Evolutionary conservation across 1,140 invertebrate species (phyloP), one percentile per base, ranked within the genome.

Genomic region (Branchinecta lindahli): DNA sequence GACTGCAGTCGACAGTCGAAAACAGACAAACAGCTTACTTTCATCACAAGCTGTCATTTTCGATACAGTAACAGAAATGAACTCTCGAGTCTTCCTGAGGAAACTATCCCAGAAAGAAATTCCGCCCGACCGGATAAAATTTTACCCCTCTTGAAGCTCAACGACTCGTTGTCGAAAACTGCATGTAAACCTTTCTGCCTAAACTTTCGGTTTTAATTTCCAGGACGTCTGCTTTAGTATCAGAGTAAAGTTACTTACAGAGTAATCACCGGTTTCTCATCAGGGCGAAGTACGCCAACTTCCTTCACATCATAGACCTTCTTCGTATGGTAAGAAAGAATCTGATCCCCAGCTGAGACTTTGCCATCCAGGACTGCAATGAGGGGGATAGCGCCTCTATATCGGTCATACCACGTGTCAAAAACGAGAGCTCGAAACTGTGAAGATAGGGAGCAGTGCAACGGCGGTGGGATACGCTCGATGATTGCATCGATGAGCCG

Each of bases 361-460:
- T 75, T 78, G 5, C 92, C 92, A 77, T 92, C 87, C 66, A 88
- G 81, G 9, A 95, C 80, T 76, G 87, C 89, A 52, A 96, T 82
- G 67, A 94, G 81, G 72, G 87, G 85, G 72, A 97, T 81, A 0
- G 88, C 87, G 8, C 96, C 96, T 78, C 86, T 85, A 77, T 90
- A 94, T 72, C 85, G 86, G 77, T 96, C 90, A 80, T 87, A 96
- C 89, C 92, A 96, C 66, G 90, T 94, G 78, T 99, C 96, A 81
- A 97, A 96, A 66, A 97, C 80, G 20, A 97, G 79, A 0, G 88
- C 91, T 77, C 85, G 85, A 65, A 96, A 86, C 21, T 86, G 82
- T 33, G 82, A 82, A 8, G 84, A 75, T 71, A 81, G 77, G 69
- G 83, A 74, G 7, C 84, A 77, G 69, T 75, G 77, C 10, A 21